Evolutionary conservation across 2,888 invertebrate species (phyloP), one percentile per base, ranked within the genome.

Genomic region (Epistrophe eligans): DNA sequence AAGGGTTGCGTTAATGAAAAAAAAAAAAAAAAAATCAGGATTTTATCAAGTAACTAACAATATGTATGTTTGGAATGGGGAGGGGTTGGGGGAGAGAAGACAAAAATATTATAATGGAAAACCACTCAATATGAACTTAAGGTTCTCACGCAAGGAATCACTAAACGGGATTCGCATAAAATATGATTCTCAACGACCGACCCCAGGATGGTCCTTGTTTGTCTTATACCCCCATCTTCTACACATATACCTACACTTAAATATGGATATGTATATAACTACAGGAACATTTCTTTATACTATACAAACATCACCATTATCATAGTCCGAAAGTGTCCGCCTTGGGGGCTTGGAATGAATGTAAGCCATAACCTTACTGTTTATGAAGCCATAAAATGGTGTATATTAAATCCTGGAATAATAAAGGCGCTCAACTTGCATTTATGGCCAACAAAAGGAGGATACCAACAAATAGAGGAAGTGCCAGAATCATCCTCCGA

Each of bases 321-420:
- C 48, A 62, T 66, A 70, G 70, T 70, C 70, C 55, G 24, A 70
- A 55, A 70, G 55, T 70, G 70, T 38, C 57, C 66, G 71, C 82
- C 76, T 52, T 62, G 43, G 74, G 80, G 85, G 58, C 62, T 15
- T 15, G 40, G 24, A 64, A 24, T 19, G 50, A 50, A 62, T 79
- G 70, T 82, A 73, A 84, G 70, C 79, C 48, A 76, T 79, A 71
- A 70, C 74, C 79, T 73, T 50, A 79, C 83, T 79, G 83, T 87
- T 87, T 82, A 87, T 87, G 87, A 79, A 83, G 76, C 79, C 87
- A 87, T 87, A 87, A 87, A 87, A 87, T 79, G 79, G 79, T 87
- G 82, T 87, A 83, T 87, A 87, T 87, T 87, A 87, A 87, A 87
- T 87, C 76, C 72, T 76, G 79, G 55, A 76, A 83, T 87, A 87